A percentile compares a stretch with the other conserved stretches of the same genome.
These are phyloP conservation scores for Pseudomyrmex concolor DNA, from an alignment of 1,140 invertebrate species.

Conservation along the genomic window DNA sequence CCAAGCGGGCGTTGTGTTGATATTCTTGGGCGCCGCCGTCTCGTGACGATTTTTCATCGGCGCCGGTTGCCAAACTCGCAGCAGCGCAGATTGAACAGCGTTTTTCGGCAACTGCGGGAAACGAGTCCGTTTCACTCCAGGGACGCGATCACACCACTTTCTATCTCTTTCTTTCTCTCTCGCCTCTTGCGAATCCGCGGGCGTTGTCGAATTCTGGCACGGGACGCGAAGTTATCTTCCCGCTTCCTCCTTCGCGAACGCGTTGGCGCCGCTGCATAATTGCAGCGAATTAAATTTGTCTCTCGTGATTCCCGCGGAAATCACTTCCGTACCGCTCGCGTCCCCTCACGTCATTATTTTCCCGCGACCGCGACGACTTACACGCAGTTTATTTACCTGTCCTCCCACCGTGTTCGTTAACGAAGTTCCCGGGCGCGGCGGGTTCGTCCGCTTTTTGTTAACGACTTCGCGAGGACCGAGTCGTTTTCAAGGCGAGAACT, in stretches of 20 bases:
- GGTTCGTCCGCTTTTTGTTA: conserved; percentile 68
- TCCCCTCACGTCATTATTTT: conserved; percentile 62
- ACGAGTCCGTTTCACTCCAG: neutral
- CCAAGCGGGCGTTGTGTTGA: neutral
- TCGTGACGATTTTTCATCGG: neutral
- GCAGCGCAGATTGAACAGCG: neutral
- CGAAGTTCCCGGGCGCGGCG: conserved; percentile 56
- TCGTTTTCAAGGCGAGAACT: conserved; percentile 62
- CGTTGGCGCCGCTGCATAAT: conserved; percentile 51
- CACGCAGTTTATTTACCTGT: conserved; percentile 70
- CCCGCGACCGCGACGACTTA: conserved; percentile 50
- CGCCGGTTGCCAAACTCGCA: neutral
- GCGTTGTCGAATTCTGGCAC: conserved; percentile 21
- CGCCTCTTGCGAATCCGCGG: neutral
- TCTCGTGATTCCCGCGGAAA: conserved; percentile 64
- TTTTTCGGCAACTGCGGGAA: conserved; percentile 7
- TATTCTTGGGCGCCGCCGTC: neutral
- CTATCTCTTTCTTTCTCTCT: neutral
- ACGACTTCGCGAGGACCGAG: conserved; percentile 63
- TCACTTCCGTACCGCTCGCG: conserved; percentile 54
- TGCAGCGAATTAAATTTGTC: conserved; percentile 72
- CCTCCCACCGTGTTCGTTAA: conserved; percentile 66
- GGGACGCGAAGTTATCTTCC: conserved; percentile 24
- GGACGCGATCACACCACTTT: neutral
- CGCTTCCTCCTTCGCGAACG: neutral